Evolutionary conservation across 2,113 vertebrate species (phyloP), one percentile per base, ranked within the genome.

Genomic region (Anguilla rostrata): DNA sequence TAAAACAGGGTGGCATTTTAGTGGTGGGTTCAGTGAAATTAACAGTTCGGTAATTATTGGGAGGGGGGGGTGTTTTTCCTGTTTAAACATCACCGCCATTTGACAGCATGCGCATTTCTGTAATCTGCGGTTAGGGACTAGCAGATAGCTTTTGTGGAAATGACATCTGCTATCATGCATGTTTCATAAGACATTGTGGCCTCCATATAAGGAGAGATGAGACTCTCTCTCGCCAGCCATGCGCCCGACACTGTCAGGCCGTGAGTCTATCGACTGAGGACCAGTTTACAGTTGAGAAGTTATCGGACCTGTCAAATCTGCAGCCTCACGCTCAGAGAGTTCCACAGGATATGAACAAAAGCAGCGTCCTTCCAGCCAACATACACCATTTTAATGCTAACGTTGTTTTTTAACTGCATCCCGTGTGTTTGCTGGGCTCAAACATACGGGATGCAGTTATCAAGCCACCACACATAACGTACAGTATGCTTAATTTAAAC

Each of bases 1-100:
- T 86, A 86, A 80, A 88, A 78, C 34, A 22, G 56, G 71, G 29
- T 85, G 81, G 81, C 81, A 81, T 79, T 84, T 46, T 22, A 85
- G 66, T 80, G 80, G 63, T 57, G 41, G 87, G 34, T 43, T 83
- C 49, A 43, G 46, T 63, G 80, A 85, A 85, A 82, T 63, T 29
- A 83, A 81, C 87, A 86, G 84, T 88, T 88, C 63, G 78, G 87
- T 82, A 80, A 85, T 87, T 86, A 82, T 86, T 82, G 71, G 26
- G 20, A 3, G 60, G 71, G n/a, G 71, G 26, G 71, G 82, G 83
- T 82, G 82, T 87, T 83, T 29, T 85, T 75, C n/a, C 57, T 78
- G 20, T 22, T 40, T 22, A 46, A 83, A 78, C 39, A 83, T 78
- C 22, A 29, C 46, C 14, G 81, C 80, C 22, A 40, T 81, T 60